These are phyloP conservation scores for Valencia hispanica DNA, from an alignment of 2,797 vertebrate genomes.

Conservation along the genomic window DNA sequence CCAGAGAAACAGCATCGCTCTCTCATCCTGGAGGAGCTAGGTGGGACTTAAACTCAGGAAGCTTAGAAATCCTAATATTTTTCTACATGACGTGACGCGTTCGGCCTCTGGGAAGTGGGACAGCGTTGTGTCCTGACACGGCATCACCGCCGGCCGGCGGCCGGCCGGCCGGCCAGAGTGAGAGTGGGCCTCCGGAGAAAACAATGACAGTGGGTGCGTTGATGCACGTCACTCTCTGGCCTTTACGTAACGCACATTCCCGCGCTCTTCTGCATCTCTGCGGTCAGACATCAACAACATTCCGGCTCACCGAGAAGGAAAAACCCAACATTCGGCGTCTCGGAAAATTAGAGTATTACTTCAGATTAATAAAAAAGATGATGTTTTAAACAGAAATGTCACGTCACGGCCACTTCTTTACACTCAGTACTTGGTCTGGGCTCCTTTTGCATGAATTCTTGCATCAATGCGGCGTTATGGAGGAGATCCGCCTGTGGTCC, in stretches of 20 bases:
- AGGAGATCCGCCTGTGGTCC: no score
- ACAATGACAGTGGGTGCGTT: constrained; percentile 51
- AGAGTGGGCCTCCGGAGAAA: constrained; percentile 27
- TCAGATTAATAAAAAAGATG: no score
- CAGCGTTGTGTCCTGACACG: constrained; percentile 20
- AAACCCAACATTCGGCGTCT: no score
- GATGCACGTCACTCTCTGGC: constrained; percentile 13
- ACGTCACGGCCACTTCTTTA: no score
- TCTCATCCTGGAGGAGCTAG: no score
- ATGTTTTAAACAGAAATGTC: no score
- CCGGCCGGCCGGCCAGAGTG: neutral
- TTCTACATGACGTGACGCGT: neutral
- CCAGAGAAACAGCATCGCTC: constrained; percentile 2
- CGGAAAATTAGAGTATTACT: no score
- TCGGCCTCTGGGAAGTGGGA: constrained; percentile 18
- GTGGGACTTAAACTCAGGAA: no score
- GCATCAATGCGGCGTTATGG: no score
- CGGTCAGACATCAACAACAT: neutral
- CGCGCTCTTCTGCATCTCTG: neutral
- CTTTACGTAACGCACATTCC: constrained; percentile 38
- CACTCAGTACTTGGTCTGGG: no score
- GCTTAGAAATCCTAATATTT: no score
- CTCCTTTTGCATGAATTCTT: no score
- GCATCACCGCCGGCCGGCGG: neutral
- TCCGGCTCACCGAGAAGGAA: neutral